Evolutionary conservation across 2,113 vertebrate genomes (phyloP), one percentile per base, ranked within the genome.

Genomic region (Trogon surrucura): DNA sequence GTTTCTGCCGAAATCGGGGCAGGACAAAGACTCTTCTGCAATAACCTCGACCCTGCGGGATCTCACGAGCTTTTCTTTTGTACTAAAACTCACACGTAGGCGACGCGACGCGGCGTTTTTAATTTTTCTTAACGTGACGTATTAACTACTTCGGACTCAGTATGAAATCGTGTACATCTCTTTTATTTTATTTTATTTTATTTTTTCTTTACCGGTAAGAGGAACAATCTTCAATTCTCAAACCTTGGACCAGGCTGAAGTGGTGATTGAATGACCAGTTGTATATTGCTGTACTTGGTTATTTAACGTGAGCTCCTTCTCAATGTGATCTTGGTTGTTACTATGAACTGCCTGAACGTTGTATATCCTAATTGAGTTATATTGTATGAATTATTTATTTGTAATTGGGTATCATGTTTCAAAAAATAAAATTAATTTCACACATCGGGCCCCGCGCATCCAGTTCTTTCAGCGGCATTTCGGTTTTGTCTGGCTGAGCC

Each of bases 321-420:
- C 71, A 54, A 0, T 93, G 93, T 95, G 61, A 95, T 96, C 77
- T 97, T 89, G 94, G 85, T 97, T 96, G 82, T 90, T 95, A 50
- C 77, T 94, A 60, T 96, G 96, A 97, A 86, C 92, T 97, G 85
- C 57, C 94, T 84, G 97, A 95, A 71, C 96, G 66, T 85, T 95
- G 94, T 98, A 82, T 94, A 95, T 97, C 96, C 93, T 89, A 95
- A 96, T 83, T 94, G 93, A 96, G 96, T 98, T 97, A 93, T 97
- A 89, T 94, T 98, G 96, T 98, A 89, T 98, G 94, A 74, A 92
- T 98, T 98, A 98, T 98, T 98, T 98, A 98, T 98, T 98, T 98
- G 97, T 98, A 98, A 98, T 97, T 97, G 97, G 93, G 90, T 94
- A 95, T 94, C 87, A 93, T 94, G 84, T 97, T 98, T 98, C 93